A percentile compares a stretch with the other conserved stretches of the same genome.
Conservation (phyloP, 2,888 invertebrate genomes). For the Ganaspis brasiliensis region DNA sequence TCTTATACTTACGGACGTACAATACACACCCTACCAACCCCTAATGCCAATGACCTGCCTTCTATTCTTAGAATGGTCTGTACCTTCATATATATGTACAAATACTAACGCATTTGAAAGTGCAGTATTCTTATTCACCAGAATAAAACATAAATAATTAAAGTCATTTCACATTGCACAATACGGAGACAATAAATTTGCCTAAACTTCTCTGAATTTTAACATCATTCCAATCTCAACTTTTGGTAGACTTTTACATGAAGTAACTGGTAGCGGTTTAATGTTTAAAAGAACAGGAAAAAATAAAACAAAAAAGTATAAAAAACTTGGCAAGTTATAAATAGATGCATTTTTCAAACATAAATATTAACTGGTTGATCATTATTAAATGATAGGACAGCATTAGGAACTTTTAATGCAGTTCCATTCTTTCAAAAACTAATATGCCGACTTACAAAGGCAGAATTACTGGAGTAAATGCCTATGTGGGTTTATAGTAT, state of each 20-base stretch:
- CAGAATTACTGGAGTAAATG: constrained; percentile 32
- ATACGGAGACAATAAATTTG: not conserved
- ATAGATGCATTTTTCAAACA: not conserved
- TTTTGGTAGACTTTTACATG: not conserved
- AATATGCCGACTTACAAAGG: constrained; percentile 22
- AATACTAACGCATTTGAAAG: constrained; percentile 55
- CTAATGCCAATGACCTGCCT: constrained; percentile 79
- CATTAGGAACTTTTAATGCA: constrained; percentile 4
- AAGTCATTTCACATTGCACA: constrained; percentile 42
- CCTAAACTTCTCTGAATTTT: not conserved
- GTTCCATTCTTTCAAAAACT: constrained; percentile 15
- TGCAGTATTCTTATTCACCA: constrained; percentile 15
- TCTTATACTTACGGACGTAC: constrained; percentile 30
- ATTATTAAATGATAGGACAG: constrained; percentile 8
- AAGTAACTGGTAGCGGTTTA: too few relatives aligned
- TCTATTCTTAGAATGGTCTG: constrained; percentile 76
- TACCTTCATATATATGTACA: constrained; percentile 61
- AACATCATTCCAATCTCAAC: too few relatives aligned
- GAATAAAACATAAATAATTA: constrained; percentile 53
- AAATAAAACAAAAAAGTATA: not conserved
- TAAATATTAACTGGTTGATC: not conserved
- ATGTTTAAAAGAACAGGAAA: not conserved
- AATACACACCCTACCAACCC: constrained; percentile 73
- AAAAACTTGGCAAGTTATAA: not conserved
- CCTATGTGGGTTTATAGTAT: constrained; percentile 63